Evolutionary conservation across 92 coral and sea anemone genomes (phyloP).

Genomic region (Epizoanthus rinbou): DNA sequence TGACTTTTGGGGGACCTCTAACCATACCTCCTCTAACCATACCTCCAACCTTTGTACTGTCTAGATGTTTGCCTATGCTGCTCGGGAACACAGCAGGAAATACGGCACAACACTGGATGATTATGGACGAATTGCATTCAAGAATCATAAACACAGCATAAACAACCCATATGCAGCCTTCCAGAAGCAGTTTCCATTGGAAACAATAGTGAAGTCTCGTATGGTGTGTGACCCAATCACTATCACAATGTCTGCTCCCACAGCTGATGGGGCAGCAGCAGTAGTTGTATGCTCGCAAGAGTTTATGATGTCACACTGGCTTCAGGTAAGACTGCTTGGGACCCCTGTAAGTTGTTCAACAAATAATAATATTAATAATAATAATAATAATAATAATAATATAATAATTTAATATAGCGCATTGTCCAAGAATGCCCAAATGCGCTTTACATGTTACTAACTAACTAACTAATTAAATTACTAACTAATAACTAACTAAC

Average conservation of each 20-base stretch:
- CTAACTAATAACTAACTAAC: too few relatives aligned
- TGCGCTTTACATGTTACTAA: too few relatives aligned
- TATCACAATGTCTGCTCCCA: conserved; percentile 80
- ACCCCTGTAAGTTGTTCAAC: not conserved
- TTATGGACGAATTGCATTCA: conserved; percentile 74
- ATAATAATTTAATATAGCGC: too few relatives aligned
- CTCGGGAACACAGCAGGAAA: conserved; percentile 74
- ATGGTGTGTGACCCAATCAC: conserved; percentile 74
- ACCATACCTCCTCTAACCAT: too few relatives aligned
- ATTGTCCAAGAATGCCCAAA: too few relatives aligned
- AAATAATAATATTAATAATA: not conserved
- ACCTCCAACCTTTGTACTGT: not conserved
- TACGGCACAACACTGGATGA: conserved; percentile 78
- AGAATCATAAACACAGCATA: conserved; percentile 77
- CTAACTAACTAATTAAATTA: too few relatives aligned
- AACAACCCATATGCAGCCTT: conserved; percentile 78
- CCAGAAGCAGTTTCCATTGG: conserved; percentile 64
- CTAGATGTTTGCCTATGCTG: conserved; percentile 86
- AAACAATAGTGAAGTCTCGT: conserved; percentile 52
- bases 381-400: too few relatives aligned
- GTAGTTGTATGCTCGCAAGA: conserved; percentile 79
- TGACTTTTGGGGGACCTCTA: too few relatives aligned
- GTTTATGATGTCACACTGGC: conserved; percentile 69
- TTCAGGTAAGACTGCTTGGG: conserved; percentile 54
- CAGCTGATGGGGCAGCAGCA: conserved; percentile 90